phyloP scores from a whole-genome alignment of 35 echinoderm and acorn worm species.

The Diadema setosum region DNA sequence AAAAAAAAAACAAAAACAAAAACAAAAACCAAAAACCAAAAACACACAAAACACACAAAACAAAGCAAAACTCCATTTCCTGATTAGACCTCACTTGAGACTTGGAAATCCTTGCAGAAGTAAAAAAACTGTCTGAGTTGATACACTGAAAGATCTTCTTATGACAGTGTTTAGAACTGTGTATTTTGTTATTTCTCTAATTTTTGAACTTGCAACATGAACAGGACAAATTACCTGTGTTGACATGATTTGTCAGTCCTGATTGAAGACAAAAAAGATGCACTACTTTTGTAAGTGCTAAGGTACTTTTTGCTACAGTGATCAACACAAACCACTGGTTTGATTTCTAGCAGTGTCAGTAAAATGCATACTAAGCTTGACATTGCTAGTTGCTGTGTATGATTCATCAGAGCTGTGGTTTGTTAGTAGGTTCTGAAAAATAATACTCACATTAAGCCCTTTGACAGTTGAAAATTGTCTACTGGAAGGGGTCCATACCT shows the following conservation, averaged over 20 bases:
- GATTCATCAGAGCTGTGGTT: not conserved
- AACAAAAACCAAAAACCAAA: too few relatives aligned
- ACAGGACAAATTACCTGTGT: too few relatives aligned
- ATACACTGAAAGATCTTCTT: too few relatives aligned
- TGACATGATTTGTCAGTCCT: not conserved
- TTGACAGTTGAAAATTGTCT: slow-evolving; percentile 59
- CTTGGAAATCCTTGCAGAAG: too few relatives aligned
- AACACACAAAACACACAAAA: too few relatives aligned
- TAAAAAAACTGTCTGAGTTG: too few relatives aligned
- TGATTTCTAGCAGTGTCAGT: not conserved
- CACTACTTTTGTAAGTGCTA: not conserved
- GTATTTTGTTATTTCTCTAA: too few relatives aligned
- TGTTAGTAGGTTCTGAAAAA: not conserved
- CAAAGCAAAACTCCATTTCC: too few relatives aligned
- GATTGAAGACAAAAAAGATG: not conserved
- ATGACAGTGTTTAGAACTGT: too few relatives aligned
- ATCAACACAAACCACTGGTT: not conserved
- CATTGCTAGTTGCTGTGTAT: not conserved
- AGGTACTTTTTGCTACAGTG: not conserved
- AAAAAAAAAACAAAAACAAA: too few relatives aligned
- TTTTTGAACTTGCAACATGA: too few relatives aligned
- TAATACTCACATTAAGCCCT: slow-evolving; percentile 61
- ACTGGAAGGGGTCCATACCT: not conserved
- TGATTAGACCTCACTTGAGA: too few relatives aligned
- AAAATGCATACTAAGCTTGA: not conserved